Evolutionary conservation across 2,797 vertebrate species (phyloP).

Genomic region (Aeoliscus strigatus): DNA sequence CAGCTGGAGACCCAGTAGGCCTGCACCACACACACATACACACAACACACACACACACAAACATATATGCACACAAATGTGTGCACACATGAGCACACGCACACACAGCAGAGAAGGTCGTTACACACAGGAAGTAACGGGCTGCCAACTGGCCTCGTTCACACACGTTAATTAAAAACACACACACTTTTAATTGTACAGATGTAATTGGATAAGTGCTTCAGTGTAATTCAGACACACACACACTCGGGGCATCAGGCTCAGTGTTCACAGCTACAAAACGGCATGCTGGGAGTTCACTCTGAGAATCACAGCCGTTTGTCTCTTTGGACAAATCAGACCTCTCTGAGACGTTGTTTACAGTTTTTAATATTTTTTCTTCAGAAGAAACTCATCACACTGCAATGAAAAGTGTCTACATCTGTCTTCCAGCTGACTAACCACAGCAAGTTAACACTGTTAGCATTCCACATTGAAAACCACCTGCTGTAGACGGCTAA

Average conservation of each 20-base stretch:
- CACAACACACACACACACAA: no score
- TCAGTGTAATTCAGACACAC: constrained; percentile 24
- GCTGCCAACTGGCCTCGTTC: constrained; percentile 25
- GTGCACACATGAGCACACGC: constrained; percentile 15
- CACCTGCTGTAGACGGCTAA: not conserved
- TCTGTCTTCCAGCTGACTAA: constrained; percentile 19
- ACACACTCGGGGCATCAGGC: constrained; percentile 47
- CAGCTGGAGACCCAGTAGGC: constrained; percentile 95
- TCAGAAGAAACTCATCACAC: constrained; percentile 29
- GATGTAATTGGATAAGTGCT: constrained; percentile 2
- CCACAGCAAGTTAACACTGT: constrained; percentile 15
- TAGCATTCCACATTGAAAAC: constrained; percentile 24
- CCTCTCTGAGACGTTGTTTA: constrained; percentile 35
- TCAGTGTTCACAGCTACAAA: constrained; percentile 34
- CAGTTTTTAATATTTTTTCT: no score
- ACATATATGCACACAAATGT: constrained; percentile 16
- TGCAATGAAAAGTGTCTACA: constrained; percentile 20
- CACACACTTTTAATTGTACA: constrained; percentile 11
- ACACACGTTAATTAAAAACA: constrained; percentile 30
- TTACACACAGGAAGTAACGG: constrained; percentile 21
- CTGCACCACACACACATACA: constrained; percentile 65
- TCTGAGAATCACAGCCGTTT: constrained; percentile 48
- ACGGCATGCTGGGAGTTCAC: constrained; percentile 62
- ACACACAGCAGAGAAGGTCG: constrained; percentile 5
- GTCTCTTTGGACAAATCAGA: constrained; percentile 31